These are phyloP conservation scores for Nymphalis c-album DNA, from an alignment of 2,888 invertebrate species.

Conservation along the genomic window DNA sequence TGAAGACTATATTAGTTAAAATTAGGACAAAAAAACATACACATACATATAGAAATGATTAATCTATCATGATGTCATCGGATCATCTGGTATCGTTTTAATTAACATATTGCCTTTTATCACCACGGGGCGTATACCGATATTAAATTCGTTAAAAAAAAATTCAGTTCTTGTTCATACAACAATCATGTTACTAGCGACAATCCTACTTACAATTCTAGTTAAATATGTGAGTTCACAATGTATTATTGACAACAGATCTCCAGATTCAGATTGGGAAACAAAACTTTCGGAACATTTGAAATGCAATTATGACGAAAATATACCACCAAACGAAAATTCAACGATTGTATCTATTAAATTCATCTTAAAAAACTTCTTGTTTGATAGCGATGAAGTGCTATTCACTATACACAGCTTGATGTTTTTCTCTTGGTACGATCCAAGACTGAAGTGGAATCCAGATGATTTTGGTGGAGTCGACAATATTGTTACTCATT, in stretches of 20 bases:
- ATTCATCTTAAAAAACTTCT: slow-evolving; percentile 48
- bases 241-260: slow-evolving; percentile 3
- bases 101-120: slow-evolving; percentile 6
- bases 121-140: slow-evolving; percentile 5
- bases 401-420: slow-evolving; percentile 42
- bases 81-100: background rate
- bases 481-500: slow-evolving; percentile 14
- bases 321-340: slow-evolving; percentile 12
- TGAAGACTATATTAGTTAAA: too few relatives aligned
- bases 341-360: slow-evolving; percentile 24
- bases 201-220: slow-evolving; percentile 10
- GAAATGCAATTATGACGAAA: background rate
- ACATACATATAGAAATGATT: too few relatives aligned
- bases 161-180: background rate
- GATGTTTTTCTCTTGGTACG: slow-evolving; percentile 42
- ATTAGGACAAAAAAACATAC: too few relatives aligned
- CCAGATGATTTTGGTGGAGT: slow-evolving; percentile 41
- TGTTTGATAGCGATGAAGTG: slow-evolving; percentile 43
- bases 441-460: slow-evolving; percentile 44
- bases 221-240: background rate
- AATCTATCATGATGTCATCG: background rate
- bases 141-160: background rate
- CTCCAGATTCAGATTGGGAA: background rate
- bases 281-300: slow-evolving; percentile 13
- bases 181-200: slow-evolving; percentile 16